Conservation (phyloP, 2,113 vertebrate genomes). For the Caranx ignobilis region DNA sequence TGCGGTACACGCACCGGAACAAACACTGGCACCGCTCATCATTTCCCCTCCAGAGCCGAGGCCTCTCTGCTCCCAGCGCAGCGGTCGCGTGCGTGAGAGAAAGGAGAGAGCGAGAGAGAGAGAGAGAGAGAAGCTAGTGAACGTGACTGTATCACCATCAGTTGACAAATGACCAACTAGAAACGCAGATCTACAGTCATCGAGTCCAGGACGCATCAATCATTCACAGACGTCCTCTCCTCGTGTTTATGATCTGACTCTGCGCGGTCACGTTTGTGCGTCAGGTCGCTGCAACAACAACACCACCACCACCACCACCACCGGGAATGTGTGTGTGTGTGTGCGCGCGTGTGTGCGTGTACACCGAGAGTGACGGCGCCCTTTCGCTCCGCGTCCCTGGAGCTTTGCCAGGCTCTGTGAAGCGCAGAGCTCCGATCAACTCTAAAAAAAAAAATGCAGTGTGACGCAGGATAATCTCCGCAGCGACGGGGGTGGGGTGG, state of each 20-base stretch:
- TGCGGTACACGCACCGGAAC: constrained; percentile 85
- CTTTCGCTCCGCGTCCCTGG: constrained; percentile 76
- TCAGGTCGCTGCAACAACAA: neutral
- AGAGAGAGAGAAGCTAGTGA: too few species aligned
- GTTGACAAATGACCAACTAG: constrained; percentile 19
- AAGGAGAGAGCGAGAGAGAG: too few species aligned
- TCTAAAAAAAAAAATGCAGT: constrained; percentile 63
- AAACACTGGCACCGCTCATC: constrained; percentile 87
- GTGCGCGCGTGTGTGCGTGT: neutral
- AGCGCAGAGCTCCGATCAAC: constrained; percentile 77
- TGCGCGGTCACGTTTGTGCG: neutral
- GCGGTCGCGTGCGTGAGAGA: constrained; percentile 2
- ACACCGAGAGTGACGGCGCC: constrained; percentile 43
- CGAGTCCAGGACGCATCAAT: neutral
- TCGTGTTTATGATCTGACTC: neutral
- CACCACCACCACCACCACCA: neutral
- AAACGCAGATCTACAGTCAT: constrained; percentile 1
- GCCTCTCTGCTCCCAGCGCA: constrained; percentile 34
- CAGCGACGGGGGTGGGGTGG: constrained; percentile 80
- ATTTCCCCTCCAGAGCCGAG: constrained; percentile 84
- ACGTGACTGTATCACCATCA: neutral
- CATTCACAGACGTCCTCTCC: neutral
- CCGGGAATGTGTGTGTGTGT: constrained; percentile 20
- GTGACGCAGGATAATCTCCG: constrained; percentile 85
- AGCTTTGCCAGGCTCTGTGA: constrained; percentile 75